phyloP scores from a whole-genome alignment of 2,113 vertebrate species.

The Bufo bufo region DNA sequence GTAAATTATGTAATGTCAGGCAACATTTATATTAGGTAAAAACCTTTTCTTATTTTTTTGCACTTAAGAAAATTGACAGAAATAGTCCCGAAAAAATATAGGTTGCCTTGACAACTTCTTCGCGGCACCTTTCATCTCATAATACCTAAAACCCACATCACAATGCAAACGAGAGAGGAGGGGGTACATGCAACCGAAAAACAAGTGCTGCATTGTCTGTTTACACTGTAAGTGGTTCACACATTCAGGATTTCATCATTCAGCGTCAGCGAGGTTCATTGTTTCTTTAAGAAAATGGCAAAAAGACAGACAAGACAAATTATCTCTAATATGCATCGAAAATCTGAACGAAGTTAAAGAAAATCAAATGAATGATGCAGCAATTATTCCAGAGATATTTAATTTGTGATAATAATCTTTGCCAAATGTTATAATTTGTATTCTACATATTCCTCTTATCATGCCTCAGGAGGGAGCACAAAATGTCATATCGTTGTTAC shows the following conservation, averaged over 20 bases:
- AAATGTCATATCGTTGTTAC: neutral
- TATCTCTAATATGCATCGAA: no score
- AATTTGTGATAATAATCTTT: no score
- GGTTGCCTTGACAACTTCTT: slow-evolving; percentile 48
- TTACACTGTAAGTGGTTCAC: neutral
- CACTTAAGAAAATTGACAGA: slow-evolving; percentile 47
- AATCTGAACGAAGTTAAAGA: no score
- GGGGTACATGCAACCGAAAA: neutral
- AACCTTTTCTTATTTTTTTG: neutral
- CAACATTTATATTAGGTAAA: neutral
- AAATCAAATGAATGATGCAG: no score
- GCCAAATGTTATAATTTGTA: no score
- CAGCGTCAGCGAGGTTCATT: neutral
- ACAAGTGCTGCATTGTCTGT: neutral
- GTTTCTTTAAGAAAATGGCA: no score
- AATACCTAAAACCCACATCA: neutral
- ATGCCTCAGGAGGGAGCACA: no score
- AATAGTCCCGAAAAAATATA: slow-evolving; percentile 29
- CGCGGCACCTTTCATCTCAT: slow-evolving; percentile 4
- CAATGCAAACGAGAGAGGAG: neutral
- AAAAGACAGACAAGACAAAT: no score
- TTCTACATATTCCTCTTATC: no score
- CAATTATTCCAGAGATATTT: no score
- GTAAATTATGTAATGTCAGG: neutral
- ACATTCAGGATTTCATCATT: no score